phyloP scores from a whole-genome alignment of 2,113 vertebrate genomes.

The Grus americana region DNA sequence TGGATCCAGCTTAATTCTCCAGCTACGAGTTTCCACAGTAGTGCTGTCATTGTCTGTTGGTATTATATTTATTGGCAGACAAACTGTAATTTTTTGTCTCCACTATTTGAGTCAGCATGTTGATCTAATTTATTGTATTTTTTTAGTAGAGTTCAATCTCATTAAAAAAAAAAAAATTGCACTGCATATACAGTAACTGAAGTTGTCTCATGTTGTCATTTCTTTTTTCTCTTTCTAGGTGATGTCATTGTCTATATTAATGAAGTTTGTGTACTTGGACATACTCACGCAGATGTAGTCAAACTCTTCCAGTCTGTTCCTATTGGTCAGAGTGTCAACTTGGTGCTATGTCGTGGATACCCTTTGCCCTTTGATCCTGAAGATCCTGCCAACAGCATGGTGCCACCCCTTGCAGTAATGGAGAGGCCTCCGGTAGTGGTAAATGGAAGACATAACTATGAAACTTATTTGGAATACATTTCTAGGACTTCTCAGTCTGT shows the following conservation, averaged over 20 bases:
- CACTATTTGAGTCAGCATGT: constrained; percentile 30
- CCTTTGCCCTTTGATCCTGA: constrained; percentile 96
- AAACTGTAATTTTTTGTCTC: constrained; percentile 10
- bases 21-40: constrained; percentile 11
- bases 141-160: constrained; percentile 16
- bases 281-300: constrained; percentile 98
- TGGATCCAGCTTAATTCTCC: not conserved
- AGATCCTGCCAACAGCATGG: constrained; percentile 87
- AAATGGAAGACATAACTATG: constrained; percentile 94
- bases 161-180: not conserved
- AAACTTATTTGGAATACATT: constrained; percentile 97
- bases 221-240: constrained; percentile 80
- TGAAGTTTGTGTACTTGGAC: constrained; percentile 96
- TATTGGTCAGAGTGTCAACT: constrained; percentile 95
- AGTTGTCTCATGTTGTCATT: constrained; percentile 70
- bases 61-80: constrained; percentile 15
- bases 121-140: constrained; percentile 48
- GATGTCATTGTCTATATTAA: constrained; percentile 99
- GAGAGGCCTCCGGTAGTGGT: constrained; percentile 91
- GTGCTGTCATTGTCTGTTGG: not conserved
- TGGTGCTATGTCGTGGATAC: constrained; percentile 96
- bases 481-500: constrained; percentile 92
- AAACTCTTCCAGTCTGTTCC: constrained; percentile 98
- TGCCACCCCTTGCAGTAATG: constrained; percentile 93
- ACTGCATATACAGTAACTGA: constrained; percentile 40